Evolutionary conservation across 2,888 invertebrate species (phyloP), one percentile per base, ranked within the genome.

Genomic region (Microplitis deprimator): DNA sequence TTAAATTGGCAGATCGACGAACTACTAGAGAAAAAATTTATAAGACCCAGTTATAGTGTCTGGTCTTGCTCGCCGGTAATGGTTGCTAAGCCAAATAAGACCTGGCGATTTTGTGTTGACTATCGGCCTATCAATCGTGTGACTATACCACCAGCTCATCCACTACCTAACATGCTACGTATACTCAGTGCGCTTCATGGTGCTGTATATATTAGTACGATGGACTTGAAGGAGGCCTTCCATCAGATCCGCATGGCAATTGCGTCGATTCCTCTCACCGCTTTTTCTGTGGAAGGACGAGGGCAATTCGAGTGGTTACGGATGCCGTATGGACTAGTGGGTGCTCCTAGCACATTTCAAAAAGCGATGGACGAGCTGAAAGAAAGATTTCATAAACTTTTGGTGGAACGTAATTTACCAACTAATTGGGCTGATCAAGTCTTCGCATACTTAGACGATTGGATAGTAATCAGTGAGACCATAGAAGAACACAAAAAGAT

Each of bases 201-300:
- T 0, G 8, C 65, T 0, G 17, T 10, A 6, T 65, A 38, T 1
- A 65, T 65, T 3, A 8, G 6, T 20, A 65, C 65, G 1, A 10
- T 65, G 10, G 65, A 65, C 10, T 10, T 38, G 6, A 3, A 8
- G 1, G 20, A 65, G 5, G 65, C 38, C 10, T 65, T 65, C 10
- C 65, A 65, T 2, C 65, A 65, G 6, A 20, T 65, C 6, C 3
- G 68, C 38, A 79, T 6, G n/a, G 17, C 13, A 61, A 73, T n/a
- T 74, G 79, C 59, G 67, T 59, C 0, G 60, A 6, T 10, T 10
- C 0, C 70, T 62, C 74, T 74, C 2, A 79, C 80, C 1, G 77
- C 79, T 5, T 79, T 81, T 38, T 74, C 72, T 8, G 81, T 79
- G 38, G 81, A 81, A 74, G 77, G 76, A 20, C 74, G 6, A n/a